Conservation (phyloP, 2,113 vertebrate species). For the Oncorhynchus mykiss region DNA sequence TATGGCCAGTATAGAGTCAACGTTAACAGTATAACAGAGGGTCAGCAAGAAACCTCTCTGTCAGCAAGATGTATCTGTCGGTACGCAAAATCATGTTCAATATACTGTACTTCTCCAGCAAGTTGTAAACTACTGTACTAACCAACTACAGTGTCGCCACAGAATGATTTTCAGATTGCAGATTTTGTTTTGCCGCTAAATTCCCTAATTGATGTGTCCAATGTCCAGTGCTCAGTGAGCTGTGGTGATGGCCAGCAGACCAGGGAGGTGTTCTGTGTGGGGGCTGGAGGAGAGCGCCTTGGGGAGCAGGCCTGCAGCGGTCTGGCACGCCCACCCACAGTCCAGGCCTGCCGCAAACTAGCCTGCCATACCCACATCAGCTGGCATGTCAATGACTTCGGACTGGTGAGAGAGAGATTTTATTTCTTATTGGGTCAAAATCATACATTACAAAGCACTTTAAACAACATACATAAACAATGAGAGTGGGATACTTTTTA, state of each 20-base stretch:
- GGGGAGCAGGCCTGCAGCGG: conserved; percentile 71
- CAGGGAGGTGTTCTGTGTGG: conserved; percentile 77
- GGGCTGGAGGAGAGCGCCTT: conserved; percentile 65
- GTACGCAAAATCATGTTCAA: too few relatives aligned
- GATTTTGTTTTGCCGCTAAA: too few relatives aligned
- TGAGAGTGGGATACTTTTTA: not conserved
- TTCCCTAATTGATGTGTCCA: too few relatives aligned
- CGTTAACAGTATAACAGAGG: too few relatives aligned
- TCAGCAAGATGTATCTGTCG: too few relatives aligned
- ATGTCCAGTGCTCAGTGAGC: conserved; percentile 83
- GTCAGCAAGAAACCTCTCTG: too few relatives aligned
- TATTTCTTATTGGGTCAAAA: not conserved
- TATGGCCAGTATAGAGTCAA: not conserved
- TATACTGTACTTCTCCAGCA: too few relatives aligned
- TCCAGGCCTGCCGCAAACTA: conserved; percentile 75
- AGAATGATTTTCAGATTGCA: too few relatives aligned
- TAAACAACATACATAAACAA: too few relatives aligned
- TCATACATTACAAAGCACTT: too few relatives aligned
- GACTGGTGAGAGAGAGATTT: conserved; percentile 48
- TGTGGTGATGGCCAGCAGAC: conserved; percentile 87
- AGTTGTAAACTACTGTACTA: too few relatives aligned
- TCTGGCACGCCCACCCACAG: conserved; percentile 65
- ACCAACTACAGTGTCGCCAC: too few relatives aligned
- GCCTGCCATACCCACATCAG: conserved; percentile 75
- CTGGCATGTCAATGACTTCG: conserved; percentile 74